These are phyloP conservation scores for Yponomeuta cagnagella DNA, from an alignment of 2,888 invertebrate species.

Conservation along the genomic window DNA sequence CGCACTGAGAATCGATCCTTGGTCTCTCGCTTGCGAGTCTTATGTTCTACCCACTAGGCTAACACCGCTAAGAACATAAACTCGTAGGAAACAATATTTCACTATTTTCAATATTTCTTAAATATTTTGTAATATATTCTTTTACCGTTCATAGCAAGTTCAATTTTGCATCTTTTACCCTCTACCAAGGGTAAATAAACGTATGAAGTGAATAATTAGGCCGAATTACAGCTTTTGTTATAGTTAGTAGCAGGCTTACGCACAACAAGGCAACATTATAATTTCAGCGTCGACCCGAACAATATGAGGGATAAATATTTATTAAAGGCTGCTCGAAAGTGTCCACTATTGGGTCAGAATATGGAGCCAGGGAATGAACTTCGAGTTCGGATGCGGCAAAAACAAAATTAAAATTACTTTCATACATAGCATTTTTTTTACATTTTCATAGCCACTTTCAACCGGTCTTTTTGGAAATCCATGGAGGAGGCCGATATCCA, in stretches of 20 bases:
- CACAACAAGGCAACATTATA: slow-evolving; percentile 29
- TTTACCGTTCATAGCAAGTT: neutral
- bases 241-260: slow-evolving; percentile 10
- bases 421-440: no score
- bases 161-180: slow-evolving; percentile 4
- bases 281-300: slow-evolving; percentile 46
- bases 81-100: no score
- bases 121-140: no score
- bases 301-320: slow-evolving; percentile 72
- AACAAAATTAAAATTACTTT: neutral
- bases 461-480: no score
- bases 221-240: slow-evolving; percentile 24
- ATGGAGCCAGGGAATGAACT: neutral
- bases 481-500: no score
- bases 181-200: slow-evolving; percentile 3
- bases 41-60: no score
- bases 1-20: no score
- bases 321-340: slow-evolving; percentile 56
- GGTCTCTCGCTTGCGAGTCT: no score
- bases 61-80: no score
- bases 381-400: slow-evolving; percentile 24
- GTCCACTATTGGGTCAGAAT: slow-evolving; percentile 62
- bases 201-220: slow-evolving; percentile 63
- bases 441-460: no score
- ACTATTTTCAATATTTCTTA: no score